phyloP scores from a whole-genome alignment of 2,797 vertebrate species.

The Phoxinus dragarum region DNA sequence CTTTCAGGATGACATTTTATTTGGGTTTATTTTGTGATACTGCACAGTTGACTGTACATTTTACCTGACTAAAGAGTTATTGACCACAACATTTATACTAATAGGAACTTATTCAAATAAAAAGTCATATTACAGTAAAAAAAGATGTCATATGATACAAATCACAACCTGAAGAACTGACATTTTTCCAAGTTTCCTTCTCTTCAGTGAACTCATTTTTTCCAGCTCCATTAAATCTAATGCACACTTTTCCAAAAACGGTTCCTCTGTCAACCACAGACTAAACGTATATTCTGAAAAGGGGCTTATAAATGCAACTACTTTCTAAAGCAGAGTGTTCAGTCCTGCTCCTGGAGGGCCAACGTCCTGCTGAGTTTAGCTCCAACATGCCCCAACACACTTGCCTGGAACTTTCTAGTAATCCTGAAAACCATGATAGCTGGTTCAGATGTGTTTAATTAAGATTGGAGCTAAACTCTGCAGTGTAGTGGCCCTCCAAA shows the following conservation, averaged over 20 bases:
- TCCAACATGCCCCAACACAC: neutral
- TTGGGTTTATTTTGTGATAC: neutral
- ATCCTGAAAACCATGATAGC: constrained; percentile 1
- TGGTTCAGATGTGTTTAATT: neutral
- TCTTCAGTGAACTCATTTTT: constrained; percentile 68
- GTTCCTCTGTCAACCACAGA: constrained; percentile 1
- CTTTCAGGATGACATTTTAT: neutral
- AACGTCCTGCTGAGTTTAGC: neutral
- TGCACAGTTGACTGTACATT: neutral
- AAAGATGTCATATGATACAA: constrained; percentile 9
- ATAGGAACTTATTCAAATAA: constrained; percentile 12
- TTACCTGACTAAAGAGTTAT: neutral
- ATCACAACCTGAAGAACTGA: constrained; percentile 16
- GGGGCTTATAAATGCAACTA: constrained; percentile 2
- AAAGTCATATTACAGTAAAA: constrained; percentile 4
- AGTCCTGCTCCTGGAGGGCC: neutral
- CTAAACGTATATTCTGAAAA: constrained; percentile 24
- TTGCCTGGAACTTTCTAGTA: neutral
- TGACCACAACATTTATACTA: neutral
- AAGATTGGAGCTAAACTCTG: neutral
- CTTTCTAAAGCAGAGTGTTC: constrained; percentile 3
- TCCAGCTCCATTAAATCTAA: constrained; percentile 70
- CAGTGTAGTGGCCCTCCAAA: neutral
- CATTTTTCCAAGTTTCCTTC: neutral
- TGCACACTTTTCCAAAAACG: constrained; percentile 5